A percentile compares a stretch with the other conserved stretches of the same genome.
Evolutionary conservation across 2,888 invertebrate genomes (phyloP).

Genomic region (Caenorhabditis japonica): DNA sequence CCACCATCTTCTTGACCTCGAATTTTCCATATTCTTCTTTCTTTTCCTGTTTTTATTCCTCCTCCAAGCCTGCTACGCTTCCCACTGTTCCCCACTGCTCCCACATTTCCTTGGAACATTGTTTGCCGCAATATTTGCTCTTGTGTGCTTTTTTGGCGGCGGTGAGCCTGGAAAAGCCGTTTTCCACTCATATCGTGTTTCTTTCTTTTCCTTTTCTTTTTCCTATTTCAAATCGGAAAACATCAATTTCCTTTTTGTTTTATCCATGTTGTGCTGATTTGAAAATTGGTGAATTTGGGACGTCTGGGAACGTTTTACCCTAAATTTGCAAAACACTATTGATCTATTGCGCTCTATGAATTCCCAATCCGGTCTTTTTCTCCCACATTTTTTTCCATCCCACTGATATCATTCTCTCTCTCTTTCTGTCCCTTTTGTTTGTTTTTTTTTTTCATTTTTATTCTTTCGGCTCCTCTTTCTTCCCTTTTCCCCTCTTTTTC

Average conservation of each 20-base stretch:
- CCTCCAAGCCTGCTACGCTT: conserved; percentile 1
- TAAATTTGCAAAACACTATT: no score
- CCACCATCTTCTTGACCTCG: conserved; percentile 30
- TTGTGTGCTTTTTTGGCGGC: conserved; percentile 2
- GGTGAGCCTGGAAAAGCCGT: not conserved
- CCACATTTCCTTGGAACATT: no score
- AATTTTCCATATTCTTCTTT: conserved; percentile 8
- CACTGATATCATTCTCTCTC: conserved; percentile 1
- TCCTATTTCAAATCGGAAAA: not conserved
- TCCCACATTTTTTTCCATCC: no score
- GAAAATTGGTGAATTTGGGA: no score
- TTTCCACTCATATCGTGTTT: conserved; percentile 42
- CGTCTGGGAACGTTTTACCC: no score
- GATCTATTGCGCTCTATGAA: no score
- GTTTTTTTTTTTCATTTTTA: not conserved
- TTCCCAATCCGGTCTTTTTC: no score
- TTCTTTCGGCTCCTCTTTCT: conserved; percentile 15
- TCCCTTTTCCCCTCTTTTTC: conserved; percentile 8
- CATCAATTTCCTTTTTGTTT: not conserved
- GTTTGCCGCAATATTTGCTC: conserved; percentile 12
- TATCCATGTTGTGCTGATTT: no score
- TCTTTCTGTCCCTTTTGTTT: conserved; percentile 19
- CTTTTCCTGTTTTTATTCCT: not conserved
- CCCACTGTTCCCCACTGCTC: no score
- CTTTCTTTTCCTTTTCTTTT: conserved; percentile 12